Evolutionary conservation across 2,888 invertebrate genomes (phyloP).

Genomic region (Nebria salina): DNA sequence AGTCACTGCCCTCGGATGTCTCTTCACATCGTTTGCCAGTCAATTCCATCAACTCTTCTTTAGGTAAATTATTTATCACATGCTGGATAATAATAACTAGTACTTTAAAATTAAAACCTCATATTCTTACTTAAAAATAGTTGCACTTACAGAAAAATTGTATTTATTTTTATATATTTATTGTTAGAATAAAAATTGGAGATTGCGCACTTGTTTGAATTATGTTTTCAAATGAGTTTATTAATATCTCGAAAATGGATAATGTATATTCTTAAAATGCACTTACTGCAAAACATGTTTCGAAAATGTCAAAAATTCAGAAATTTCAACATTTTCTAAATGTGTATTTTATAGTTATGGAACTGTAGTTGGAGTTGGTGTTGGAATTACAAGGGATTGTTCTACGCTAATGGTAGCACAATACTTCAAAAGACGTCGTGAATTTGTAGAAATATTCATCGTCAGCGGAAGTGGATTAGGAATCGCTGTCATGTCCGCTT

Average conservation of each 20-base stretch:
- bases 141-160: too few species aligned
- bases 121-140: too few species aligned
- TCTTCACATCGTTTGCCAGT: conserved; percentile 89
- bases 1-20: conserved; percentile 84
- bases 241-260: too few species aligned
- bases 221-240: too few species aligned
- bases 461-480: conserved; percentile 87
- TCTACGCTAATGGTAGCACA: conserved; percentile 90
- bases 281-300: too few species aligned
- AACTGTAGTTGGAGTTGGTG: conserved; percentile 80
- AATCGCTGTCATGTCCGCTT: conserved; percentile 83
- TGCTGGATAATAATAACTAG: conserved; percentile 53
- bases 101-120: too few species aligned
- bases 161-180: too few species aligned
- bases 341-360: conserved; percentile 75
- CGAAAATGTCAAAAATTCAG: too few species aligned
- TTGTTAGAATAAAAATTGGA: too few species aligned
- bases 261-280: too few species aligned
- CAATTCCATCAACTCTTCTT: conserved; percentile 91
- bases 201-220: too few species aligned
- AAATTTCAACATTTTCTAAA: too few species aligned
- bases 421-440: conserved; percentile 85
- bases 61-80: conserved; percentile 71
- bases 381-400: conserved; percentile 86
- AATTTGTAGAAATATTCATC: conserved; percentile 88